Evolutionary conservation across 1,140 invertebrate species (phyloP).

Genomic region (Drosophila kanapiae): DNA sequence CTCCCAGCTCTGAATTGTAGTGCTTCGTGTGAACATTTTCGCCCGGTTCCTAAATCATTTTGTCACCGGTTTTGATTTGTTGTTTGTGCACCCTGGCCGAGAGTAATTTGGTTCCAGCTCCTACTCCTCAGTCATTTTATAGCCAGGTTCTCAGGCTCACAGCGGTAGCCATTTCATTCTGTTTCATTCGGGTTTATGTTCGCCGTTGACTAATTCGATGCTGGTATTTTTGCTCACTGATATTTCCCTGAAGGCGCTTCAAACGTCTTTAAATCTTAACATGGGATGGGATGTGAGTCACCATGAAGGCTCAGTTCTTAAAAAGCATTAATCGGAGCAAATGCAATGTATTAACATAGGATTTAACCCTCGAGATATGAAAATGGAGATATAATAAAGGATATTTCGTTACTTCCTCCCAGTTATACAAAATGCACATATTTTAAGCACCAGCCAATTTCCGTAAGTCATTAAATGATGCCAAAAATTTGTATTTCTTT

Average conservation of each 20-base stretch:
- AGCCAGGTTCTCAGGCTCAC: slow-evolving; percentile 73
- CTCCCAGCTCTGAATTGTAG: slow-evolving; percentile 43
- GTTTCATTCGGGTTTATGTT: slow-evolving; percentile 7
- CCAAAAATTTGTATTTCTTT: slow-evolving; percentile 47
- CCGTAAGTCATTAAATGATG: slow-evolving; percentile 28
- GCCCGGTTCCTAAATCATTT: slow-evolving; percentile 80
- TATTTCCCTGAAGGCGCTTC: slow-evolving; percentile 8
- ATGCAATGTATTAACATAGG: too few species aligned
- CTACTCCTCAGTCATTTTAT: slow-evolving; percentile 45
- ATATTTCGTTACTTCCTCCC: slow-evolving; percentile 8
- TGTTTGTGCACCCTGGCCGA: slow-evolving; percentile 60
- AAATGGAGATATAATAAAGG: too few species aligned
- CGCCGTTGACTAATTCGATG: slow-evolving; percentile 36
- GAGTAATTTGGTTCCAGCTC: slow-evolving; percentile 67
- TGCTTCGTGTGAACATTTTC: slow-evolving; percentile 79
- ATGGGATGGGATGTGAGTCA: neutral
- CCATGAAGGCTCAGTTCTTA: too few species aligned
- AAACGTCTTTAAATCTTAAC: neutral
- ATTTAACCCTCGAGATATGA: too few species aligned
- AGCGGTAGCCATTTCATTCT: slow-evolving; percentile 12
- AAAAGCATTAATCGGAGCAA: too few species aligned
- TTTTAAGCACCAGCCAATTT: slow-evolving; percentile 20
- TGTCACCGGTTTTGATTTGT: slow-evolving; percentile 84
- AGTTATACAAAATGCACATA: neutral
- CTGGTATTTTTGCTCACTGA: slow-evolving; percentile 19